Percentiles rank a stretch among this genome's conserved stretches.
Evolutionary conservation across 2,113 vertebrate genomes (phyloP).

Genomic region (pig (Sus scrofa)): T2T-Sscrofa CM000824.6:199433001-199433500

Average conservation of each 20-base stretch:
- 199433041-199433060: background rate
- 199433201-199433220: conserved; percentile 25
- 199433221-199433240: background rate
- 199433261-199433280: background rate
- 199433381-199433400: background rate
- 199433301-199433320: background rate
- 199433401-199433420: background rate
- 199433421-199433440: background rate
- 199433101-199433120: background rate
- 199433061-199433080: background rate
- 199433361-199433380: background rate
- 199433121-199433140: background rate
- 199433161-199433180: background rate
- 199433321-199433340: background rate
- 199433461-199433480: background rate
- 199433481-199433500: background rate
- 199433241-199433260: background rate
- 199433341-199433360: background rate
- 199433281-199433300: background rate
- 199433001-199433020: background rate
- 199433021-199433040: background rate
- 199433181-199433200: background rate
- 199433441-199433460: background rate
- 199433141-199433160: background rate
- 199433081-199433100: background rate